phyloP scores from a whole-genome alignment of 2,888 invertebrate genomes.

The Nomada hirtipes region DNA sequence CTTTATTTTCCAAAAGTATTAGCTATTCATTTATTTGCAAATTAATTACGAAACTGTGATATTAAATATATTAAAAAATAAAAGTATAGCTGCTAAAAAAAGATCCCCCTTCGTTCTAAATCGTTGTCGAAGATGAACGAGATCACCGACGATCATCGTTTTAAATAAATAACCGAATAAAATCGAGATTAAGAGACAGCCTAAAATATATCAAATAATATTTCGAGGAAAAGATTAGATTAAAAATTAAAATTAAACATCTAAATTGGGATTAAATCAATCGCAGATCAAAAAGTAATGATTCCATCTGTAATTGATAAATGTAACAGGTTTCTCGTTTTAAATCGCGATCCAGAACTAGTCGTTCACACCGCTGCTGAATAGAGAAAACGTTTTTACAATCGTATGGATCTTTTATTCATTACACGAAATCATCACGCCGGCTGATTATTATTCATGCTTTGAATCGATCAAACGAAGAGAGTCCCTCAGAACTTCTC shows the following conservation, averaged over 20 bases:
- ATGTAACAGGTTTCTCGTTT: background rate
- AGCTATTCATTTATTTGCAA: too few species aligned
- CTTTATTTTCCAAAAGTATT: too few species aligned
- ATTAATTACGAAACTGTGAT: too few species aligned
- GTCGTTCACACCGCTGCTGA: background rate
- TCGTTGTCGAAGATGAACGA: too few species aligned
- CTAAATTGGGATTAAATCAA: background rate
- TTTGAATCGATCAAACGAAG: slow-evolving; percentile 16
- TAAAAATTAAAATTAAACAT: background rate
- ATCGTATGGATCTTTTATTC: slow-evolving; percentile 14
- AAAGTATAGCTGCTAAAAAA: too few species aligned
- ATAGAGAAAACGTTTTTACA: background rate
- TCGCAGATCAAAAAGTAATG: background rate
- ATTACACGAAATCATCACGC: background rate
- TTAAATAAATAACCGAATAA: too few species aligned
- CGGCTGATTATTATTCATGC: slow-evolving; percentile 25
- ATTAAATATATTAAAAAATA: too few species aligned
- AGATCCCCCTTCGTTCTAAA: too few species aligned
- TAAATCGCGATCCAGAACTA: background rate
- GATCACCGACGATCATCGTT: too few species aligned
- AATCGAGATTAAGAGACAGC: too few species aligned
- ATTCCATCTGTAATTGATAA: background rate
- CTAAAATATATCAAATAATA: too few species aligned
- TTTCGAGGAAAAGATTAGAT: too few species aligned
- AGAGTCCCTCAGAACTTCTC: background rate